phyloP scores from a whole-genome alignment of 2,797 vertebrate species.

The Enteromius radiatus region DNA sequence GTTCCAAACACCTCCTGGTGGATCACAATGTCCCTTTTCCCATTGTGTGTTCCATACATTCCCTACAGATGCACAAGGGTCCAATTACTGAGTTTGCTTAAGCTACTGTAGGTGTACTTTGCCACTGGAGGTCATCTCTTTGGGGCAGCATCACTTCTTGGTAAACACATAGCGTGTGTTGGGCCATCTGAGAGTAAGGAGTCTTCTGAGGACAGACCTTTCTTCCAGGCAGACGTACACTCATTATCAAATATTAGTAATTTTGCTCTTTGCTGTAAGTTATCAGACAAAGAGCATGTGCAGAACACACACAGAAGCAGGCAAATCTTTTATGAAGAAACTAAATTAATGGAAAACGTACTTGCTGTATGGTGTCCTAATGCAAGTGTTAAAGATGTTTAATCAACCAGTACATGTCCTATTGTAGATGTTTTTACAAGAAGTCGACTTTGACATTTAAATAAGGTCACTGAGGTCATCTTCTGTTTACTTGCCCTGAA shows the following conservation, averaged over 20 bases:
- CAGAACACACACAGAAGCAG: conserved; percentile 1
- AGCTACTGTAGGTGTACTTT: conserved; percentile 47
- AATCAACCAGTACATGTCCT: background rate
- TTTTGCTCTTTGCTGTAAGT: conserved; percentile 38
- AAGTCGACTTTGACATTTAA: background rate
- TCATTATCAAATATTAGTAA: conserved; percentile 44
- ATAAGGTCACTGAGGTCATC: conserved; percentile 19
- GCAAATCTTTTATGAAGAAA: background rate
- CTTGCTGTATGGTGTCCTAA: background rate
- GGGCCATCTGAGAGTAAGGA: conserved; percentile 35
- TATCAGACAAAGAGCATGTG: conserved; percentile 24
- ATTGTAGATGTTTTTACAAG: background rate
- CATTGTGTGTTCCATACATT: conserved; percentile 11
- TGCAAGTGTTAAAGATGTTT: background rate
- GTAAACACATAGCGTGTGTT: conserved; percentile 22
- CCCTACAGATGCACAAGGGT: conserved; percentile 35
- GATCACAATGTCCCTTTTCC: background rate
- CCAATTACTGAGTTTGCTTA: conserved; percentile 51
- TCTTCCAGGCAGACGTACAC: conserved; percentile 36
- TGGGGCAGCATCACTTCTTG: conserved; percentile 36
- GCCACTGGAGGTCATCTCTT: conserved; percentile 34
- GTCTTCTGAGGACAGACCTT: conserved; percentile 45
- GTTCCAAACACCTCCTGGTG: background rate
- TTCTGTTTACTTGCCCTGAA: background rate
- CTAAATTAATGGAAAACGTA: conserved; percentile 6